Evolutionary conservation across 2,888 invertebrate genomes (phyloP).

Genomic region (Cheilosia vulpina): DNA sequence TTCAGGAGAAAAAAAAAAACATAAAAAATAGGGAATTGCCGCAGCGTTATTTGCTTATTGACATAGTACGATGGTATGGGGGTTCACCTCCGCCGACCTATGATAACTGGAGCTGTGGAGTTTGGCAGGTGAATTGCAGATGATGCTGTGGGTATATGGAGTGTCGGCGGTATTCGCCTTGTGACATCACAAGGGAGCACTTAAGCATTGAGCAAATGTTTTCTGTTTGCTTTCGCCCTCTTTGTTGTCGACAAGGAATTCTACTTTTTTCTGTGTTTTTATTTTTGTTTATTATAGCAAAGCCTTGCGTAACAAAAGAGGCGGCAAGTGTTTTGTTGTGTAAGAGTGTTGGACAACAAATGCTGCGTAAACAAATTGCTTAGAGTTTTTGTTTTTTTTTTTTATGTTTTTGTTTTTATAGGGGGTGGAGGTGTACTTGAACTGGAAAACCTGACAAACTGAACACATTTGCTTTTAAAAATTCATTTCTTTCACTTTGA

Average conservation of each 20-base stretch:
- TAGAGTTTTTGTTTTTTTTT: background rate
- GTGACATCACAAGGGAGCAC: conserved; percentile 69
- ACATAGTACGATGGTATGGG: conserved; percentile 35
- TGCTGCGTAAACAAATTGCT: conserved; percentile 70
- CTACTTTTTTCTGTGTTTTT: background rate
- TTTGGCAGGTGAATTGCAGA: conserved; percentile 40
- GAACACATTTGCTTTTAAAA: conserved; percentile 46
- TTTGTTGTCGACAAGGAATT: conserved; percentile 43
- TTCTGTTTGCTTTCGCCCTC: conserved; percentile 36
- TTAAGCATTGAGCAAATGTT: conserved; percentile 69
- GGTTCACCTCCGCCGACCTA: conserved; percentile 39
- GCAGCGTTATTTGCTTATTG: conserved; percentile 74
- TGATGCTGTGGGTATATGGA: background rate
- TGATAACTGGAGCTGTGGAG: conserved; percentile 56
- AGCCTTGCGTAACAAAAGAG: conserved; percentile 45
- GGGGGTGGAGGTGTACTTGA: conserved; percentile 3
- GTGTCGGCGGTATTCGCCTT: conserved; percentile 52
- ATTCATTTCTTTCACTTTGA: conserved; percentile 38
- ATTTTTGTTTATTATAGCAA: conserved; percentile 12
- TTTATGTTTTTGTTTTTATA: background rate
- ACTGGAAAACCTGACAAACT: conserved; percentile 19
- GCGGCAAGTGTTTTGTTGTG: conserved; percentile 64
- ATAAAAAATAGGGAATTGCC: conserved; percentile 63
- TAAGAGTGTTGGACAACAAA: conserved; percentile 69
- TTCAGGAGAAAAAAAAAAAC: conserved; percentile 31